Conservation (phyloP, 2,113 vertebrate species). For the Ptyas mucosa region DNA sequence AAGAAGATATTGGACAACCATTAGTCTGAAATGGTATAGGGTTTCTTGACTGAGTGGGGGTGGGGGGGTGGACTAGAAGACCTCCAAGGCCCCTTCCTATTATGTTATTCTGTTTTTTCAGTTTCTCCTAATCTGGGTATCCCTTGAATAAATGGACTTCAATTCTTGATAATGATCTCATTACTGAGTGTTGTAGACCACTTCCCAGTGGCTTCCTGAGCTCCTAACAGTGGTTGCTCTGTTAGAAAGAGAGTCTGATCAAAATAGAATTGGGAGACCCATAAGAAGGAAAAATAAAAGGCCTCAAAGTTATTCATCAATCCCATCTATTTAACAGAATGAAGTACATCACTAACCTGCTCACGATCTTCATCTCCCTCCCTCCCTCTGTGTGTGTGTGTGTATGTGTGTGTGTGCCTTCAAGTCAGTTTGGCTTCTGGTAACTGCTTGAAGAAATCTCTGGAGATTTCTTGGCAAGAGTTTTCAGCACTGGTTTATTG, state of each 20-base stretch:
- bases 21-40: background rate
- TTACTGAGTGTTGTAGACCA: background rate
- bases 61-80: background rate
- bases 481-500: background rate
- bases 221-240: background rate
- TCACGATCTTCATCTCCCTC: background rate
- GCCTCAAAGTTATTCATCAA: background rate
- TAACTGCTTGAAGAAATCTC: background rate
- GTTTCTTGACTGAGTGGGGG: background rate
- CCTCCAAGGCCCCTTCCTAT: background rate
- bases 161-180: background rate
- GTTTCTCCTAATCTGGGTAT: background rate
- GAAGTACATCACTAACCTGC: background rate
- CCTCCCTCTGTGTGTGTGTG: background rate
- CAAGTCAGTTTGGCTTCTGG: background rate
- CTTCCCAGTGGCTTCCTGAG: background rate
- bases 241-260: background rate
- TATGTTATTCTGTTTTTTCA: background rate
- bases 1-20: background rate
- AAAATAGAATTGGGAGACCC: background rate
- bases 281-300: background rate
- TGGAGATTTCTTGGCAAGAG: background rate
- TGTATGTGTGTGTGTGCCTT: background rate
- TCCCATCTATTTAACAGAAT: background rate
- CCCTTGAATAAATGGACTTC: background rate